Conservation (phyloP, 2,797 vertebrate species). For the Enteromius unitaeniatus region DNA sequence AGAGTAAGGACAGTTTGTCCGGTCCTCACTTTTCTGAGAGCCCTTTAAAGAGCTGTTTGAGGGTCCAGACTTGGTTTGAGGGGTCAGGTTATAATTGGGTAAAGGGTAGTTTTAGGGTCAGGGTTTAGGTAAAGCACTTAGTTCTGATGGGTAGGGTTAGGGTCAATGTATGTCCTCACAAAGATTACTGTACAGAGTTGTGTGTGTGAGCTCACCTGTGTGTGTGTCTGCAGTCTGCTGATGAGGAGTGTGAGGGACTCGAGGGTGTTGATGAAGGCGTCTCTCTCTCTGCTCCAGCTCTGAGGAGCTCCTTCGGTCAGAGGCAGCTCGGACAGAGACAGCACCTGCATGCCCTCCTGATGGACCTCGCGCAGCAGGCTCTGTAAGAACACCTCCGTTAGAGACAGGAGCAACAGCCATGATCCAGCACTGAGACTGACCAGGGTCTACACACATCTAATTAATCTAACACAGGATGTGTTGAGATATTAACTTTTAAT, state of each 20-base stretch:
- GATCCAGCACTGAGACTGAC: too few species aligned
- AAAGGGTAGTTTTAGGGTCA: too few species aligned
- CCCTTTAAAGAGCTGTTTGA: too few species aligned
- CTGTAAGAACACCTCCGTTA: slow-evolving; percentile 67
- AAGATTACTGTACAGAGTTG: too few species aligned
- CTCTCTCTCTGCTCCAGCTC: slow-evolving; percentile 85
- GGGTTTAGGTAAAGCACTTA: too few species aligned
- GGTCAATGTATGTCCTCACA: too few species aligned
- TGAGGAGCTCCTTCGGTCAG: slow-evolving; percentile 73
- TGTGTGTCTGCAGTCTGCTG: slow-evolving; percentile 83
- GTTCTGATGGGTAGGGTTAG: too few species aligned
- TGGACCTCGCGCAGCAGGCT: slow-evolving; percentile 91
- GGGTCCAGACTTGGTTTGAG: too few species aligned
- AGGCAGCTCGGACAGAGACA: slow-evolving; percentile 89
- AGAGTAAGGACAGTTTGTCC: too few species aligned
- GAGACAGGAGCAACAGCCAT: slow-evolving; percentile 3
- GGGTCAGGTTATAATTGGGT: too few species aligned
- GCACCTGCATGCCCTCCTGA: slow-evolving; percentile 93
- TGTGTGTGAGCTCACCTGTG: slow-evolving; percentile 77
- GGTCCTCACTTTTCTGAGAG: too few species aligned
- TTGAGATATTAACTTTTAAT: neutral
- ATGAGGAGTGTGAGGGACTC: slow-evolving; percentile 88
- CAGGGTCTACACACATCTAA: neutral
- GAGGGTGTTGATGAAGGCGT: slow-evolving; percentile 82
- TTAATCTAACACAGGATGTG: neutral